These are phyloP conservation scores for Seriola quinqueradiata DNA, from an alignment of 2,113 vertebrate genomes.

Conservation along the genomic window DNA sequence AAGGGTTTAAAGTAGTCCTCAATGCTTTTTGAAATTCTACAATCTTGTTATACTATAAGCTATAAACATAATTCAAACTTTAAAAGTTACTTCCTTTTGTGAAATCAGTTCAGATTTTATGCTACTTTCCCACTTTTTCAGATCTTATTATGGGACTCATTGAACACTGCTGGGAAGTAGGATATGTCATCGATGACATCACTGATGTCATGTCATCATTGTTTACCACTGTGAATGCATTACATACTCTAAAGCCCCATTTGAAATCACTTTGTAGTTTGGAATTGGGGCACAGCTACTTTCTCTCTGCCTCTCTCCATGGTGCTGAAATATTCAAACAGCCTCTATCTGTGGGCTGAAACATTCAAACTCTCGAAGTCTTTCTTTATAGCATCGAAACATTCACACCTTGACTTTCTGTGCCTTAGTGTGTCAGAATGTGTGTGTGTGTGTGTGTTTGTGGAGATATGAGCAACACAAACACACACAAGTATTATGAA, in stretches of 20 bases:
- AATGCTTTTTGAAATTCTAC: background rate
- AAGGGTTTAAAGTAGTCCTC: no score
- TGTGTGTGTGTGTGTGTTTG: background rate
- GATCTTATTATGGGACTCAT: background rate
- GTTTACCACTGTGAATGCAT: conserved; percentile 12
- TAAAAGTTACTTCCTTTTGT: background rate
- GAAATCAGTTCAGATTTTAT: background rate
- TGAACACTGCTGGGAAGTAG: background rate
- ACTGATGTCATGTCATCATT: background rate
- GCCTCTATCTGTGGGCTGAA: conserved; percentile 33
- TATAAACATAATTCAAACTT: background rate
- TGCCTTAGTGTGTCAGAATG: background rate
- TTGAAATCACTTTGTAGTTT: conserved; percentile 37
- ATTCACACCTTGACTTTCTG: conserved; percentile 11
- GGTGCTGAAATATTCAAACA: conserved; percentile 60
- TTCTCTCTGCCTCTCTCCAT: conserved; percentile 6
- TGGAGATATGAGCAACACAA: background rate
- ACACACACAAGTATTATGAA: background rate
- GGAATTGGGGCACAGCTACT: conserved; percentile 52
- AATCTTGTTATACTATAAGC: background rate
- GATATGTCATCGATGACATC: conserved; percentile 18
- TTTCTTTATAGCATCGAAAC: background rate
- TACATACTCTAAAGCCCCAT: background rate
- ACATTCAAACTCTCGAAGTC: conserved; percentile 36
- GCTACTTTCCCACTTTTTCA: background rate